Base-by-base conservation (phyloP, 2,797 vertebrate species). In the Chelonia mydas region DNA sequence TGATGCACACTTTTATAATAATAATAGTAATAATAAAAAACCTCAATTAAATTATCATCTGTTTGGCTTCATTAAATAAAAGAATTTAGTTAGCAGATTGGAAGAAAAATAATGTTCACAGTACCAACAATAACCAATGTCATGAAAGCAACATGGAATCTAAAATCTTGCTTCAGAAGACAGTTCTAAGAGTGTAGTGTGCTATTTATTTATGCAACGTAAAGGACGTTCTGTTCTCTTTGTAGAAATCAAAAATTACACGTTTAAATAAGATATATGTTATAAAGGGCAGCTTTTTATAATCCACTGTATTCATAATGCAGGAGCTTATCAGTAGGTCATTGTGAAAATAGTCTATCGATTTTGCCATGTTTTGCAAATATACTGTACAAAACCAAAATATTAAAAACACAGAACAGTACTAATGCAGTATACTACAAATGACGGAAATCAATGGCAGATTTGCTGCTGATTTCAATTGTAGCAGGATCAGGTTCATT, bases 1-100 rank as follows among this genome's bases (percentile, higher is more conserved):
- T 80, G 50, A 87, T 33, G 92, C 68, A n/a, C 33, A 8, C 92
- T 92, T 92, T 84, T 81, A 81, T 79, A 68, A 94, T 87, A 89
- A 72, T 81, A 87, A 89, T 45, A 8, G n/a, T 84, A 94, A 23
- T 3, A 33, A 81, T 91, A 21, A 15, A 57, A 86, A 89, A 94
- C 31, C 27, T n/a, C 53, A 37, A 27, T 9, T 9, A 21, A 72
- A 92, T 93, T 77, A 49, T 92, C 93, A 45, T 83, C 8, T 25
- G 84, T 89, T 54, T 23, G 72, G 5, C 25, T 87, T 93, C 81
- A 92, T 92, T 89, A 80, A 93, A 83, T 49, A 72, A 25, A 88
- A 87, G 47, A 92, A 68, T 92, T 95, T 94, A 33, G 27, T 17
- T 92, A 88, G n/a, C 53, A 86, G 1, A 77, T 55, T 90, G 19